These are phyloP conservation scores for Calliopum simillimum DNA, from an alignment of 2,888 invertebrate species.

Conservation along the genomic window DNA sequence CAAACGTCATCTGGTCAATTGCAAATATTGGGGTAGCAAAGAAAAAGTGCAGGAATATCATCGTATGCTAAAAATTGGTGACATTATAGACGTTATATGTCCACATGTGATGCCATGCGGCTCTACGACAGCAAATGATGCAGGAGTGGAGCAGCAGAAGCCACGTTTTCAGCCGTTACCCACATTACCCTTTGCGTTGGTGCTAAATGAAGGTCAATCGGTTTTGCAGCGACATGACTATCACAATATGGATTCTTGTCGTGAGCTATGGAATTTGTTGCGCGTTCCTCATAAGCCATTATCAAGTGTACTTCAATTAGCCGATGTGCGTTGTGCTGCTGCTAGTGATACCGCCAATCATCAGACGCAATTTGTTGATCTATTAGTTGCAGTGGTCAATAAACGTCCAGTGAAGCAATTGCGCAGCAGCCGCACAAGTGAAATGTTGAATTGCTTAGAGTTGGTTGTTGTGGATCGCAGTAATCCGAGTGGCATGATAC, in stretches of 20 bases:
- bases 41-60: conserved; percentile 74
- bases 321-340: conserved; percentile 53
- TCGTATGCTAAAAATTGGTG: conserved; percentile 76
- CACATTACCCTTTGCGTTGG: conserved; percentile 74
- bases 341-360: conserved; percentile 25
- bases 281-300: conserved; percentile 75
- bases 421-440: conserved; percentile 58
- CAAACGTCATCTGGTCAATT: conserved; percentile 77
- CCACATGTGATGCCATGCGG: conserved; percentile 71
- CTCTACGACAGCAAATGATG: conserved; percentile 63
- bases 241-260: conserved; percentile 54
- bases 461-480: conserved; percentile 76
- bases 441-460: conserved; percentile 70
- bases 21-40: conserved; percentile 80
- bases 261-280: conserved; percentile 70
- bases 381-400: conserved; percentile 77
- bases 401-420: conserved; percentile 74
- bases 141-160: conserved; percentile 64
- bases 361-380: conserved; percentile 69
- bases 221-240: conserved; percentile 72
- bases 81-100: conserved; percentile 77
- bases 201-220: conserved; percentile 75
- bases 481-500: conserved; percentile 71
- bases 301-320: conserved; percentile 52
- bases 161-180: conserved; percentile 76